A percentile compares a stretch with the other conserved stretches of the same genome.
phyloP scores from a whole-genome alignment of 2,113 vertebrate genomes.

The Protobothrops mucrosquamatus region DNA sequence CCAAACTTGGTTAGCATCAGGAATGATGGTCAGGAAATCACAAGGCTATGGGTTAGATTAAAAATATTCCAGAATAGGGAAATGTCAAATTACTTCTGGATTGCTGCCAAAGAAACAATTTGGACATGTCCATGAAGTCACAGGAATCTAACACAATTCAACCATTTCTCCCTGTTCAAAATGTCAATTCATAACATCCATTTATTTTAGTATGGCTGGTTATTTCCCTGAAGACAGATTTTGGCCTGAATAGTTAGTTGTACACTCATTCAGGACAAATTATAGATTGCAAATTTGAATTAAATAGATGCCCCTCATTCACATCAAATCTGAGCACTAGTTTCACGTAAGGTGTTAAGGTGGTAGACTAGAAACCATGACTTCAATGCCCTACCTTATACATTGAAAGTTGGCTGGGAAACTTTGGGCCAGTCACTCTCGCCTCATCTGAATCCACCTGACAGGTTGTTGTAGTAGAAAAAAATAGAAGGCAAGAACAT shows the following conservation, averaged over 20 bases:
- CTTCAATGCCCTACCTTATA: background rate
- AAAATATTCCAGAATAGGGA: background rate
- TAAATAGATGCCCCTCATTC: background rate
- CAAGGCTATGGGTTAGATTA: background rate
- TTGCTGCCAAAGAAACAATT: background rate
- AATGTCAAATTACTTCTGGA: background rate
- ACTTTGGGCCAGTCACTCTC: background rate
- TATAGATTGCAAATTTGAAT: background rate
- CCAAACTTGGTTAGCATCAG: background rate
- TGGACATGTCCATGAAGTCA: background rate
- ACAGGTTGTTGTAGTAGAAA: background rate
- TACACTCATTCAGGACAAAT: background rate
- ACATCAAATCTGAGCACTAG: background rate
- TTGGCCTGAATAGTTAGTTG: background rate
- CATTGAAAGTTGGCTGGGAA: background rate
- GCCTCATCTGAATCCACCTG: background rate
- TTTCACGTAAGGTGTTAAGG: background rate
- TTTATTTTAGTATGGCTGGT: background rate
- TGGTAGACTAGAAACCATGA: background rate
- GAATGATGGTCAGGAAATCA: background rate
- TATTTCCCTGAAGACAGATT: background rate
- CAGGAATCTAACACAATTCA: background rate
- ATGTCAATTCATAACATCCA: background rate
- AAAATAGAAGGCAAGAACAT: background rate
- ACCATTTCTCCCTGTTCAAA: background rate